A percentile compares a stretch with the other conserved stretches of the same genome.
Conservation (phyloP, 1,140 invertebrate species). For the Thaumatotibia leucotreta region DNA sequence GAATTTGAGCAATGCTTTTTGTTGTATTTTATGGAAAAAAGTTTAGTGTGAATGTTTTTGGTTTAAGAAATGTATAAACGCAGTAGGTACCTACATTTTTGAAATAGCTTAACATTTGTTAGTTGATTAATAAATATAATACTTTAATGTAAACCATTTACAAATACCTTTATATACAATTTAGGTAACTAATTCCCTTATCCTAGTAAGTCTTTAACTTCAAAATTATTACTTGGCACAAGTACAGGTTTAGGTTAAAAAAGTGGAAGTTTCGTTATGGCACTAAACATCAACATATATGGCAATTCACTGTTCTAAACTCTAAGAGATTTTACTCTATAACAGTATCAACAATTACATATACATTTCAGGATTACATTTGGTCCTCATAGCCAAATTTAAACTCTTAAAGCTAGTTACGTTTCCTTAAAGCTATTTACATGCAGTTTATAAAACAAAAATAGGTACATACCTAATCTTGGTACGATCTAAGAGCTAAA, state of each 20-base stretch:
- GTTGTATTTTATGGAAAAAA: neutral
- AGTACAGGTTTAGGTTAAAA: neutral
- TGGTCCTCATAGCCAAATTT: constrained; percentile 8
- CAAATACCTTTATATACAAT: neutral
- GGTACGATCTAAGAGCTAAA: too few relatives aligned
- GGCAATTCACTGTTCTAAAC: neutral
- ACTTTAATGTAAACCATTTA: neutral
- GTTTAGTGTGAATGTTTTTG: neutral
- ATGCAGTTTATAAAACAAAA: neutral
- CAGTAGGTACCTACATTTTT: too few relatives aligned
- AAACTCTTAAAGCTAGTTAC: neutral
- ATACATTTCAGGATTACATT: constrained; percentile 7
- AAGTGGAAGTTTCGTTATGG: neutral
- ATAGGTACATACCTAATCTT: too few relatives aligned
- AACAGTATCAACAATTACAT: constrained; percentile 10
- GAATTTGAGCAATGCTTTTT: neutral
- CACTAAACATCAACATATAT: neutral
- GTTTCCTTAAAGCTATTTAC: neutral
- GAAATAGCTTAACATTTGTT: neutral
- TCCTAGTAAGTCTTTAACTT: constrained; percentile 3
- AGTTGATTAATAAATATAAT: neutral
- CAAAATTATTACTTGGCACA: neutral
- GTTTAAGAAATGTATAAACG: neutral
- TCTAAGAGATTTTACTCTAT: neutral
- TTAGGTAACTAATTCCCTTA: neutral